Base-by-base conservation (phyloP, 2,113 vertebrate species). In the Probosciger aterrimus region DNA sequence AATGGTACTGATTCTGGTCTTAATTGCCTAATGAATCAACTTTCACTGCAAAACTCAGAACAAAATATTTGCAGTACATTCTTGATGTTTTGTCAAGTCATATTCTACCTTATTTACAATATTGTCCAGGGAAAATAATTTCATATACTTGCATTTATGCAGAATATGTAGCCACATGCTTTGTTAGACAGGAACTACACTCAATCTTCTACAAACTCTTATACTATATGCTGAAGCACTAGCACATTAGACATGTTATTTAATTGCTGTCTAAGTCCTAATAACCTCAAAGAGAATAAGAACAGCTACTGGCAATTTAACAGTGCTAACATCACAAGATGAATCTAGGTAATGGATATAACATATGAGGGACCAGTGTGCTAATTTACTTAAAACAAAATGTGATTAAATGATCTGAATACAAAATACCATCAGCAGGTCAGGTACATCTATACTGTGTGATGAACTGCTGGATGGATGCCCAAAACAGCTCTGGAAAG, bases 241-340 rank as follows among this genome's bases (percentile, higher is more conserved):
- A 88, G 78, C 2, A 14, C 59, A 94, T 85, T 78, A 6, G 47
- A 96, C 92, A 93, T 84, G 88, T 97, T 96, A 68, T 79, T 96
- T 97, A 97, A 97, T 97, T 96, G 95, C 95, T 96, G 88, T 93
- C 96, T 96, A 81, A 87, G 88, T 97, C 92, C 94, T 97, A 96
- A 97, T 96, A 96, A 95, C 95, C 95, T 96, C 94, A 96, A 93
- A 96, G 88, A 97, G 85, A 96, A 31, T 94, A 96, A 96, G 93
- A 97, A 88, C 86, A 93, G 93, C 96, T 92, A 93, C 90, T 94
- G 94, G 95, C 94, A 97, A 97, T 96, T 97, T 96, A 97, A 94
- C 93, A 92, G 75, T 75, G 82, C 86, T 93, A 96, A 94, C 88
- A 96, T 93, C 12, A 64, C 71, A 96, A 93, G 96, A 96, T 95